phyloP scores from a whole-genome alignment of 2,113 vertebrate species.

The Bombycilla garrulus region DNA sequence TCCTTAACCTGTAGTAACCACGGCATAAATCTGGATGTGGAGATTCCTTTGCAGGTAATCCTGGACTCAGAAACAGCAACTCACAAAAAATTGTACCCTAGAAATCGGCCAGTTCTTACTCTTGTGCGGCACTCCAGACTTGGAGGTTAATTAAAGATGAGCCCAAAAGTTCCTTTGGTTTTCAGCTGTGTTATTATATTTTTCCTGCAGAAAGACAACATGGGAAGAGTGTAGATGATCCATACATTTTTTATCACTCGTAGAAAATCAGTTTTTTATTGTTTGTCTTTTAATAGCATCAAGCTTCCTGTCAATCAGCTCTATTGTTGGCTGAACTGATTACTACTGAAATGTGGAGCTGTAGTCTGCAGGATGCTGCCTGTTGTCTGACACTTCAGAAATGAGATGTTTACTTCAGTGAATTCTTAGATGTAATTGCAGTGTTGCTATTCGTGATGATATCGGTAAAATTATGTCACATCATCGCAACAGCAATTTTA shows the following conservation, averaged over 20 bases:
- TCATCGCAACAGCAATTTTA: background rate
- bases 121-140: background rate
- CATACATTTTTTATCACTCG: background rate
- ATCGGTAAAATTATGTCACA: slow-evolving; percentile 3
- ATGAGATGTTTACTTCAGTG: slow-evolving; percentile 45
- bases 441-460: background rate
- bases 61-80: background rate
- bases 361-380: background rate
- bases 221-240: background rate
- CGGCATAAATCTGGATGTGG: background rate
- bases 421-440: slow-evolving; percentile 26
- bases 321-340: slow-evolving; percentile 30
- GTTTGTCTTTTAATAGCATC: background rate
- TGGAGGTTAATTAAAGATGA: background rate
- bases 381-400: slow-evolving; percentile 45
- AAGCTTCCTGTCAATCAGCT: slow-evolving; percentile 32
- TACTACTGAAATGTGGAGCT: background rate
- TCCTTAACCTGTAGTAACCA: background rate
- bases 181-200: background rate
- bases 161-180: background rate
- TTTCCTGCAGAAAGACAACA: background rate
- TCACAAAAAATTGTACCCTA: background rate
- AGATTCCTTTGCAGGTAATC: background rate
- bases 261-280: background rate
- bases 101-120: background rate